Evolutionary conservation across 2,888 invertebrate species (phyloP).

Genomic region (Augochlorella aurata): DNA sequence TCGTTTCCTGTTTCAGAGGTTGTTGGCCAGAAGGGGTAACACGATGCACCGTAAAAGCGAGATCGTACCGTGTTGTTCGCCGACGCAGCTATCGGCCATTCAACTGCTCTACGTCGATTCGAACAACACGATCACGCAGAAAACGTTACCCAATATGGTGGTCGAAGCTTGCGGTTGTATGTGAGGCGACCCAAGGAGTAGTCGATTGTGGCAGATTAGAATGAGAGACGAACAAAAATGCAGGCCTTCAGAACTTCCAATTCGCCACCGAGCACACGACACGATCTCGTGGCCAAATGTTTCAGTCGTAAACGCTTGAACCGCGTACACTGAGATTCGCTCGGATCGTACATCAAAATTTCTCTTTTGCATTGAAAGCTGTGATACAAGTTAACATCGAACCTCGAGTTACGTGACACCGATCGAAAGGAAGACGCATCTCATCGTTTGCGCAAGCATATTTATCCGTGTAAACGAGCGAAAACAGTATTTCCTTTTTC

Average conservation of each 20-base stretch:
- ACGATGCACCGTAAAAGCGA: slow-evolving; percentile 82
- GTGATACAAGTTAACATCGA: background rate
- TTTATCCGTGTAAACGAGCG: slow-evolving; percentile 15
- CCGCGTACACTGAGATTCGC: background rate
- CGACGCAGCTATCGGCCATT: slow-evolving; percentile 90
- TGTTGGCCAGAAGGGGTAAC: slow-evolving; percentile 85
- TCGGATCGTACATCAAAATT: background rate
- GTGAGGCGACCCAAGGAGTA: slow-evolving; percentile 80
- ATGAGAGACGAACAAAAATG: no score
- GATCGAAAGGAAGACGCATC: slow-evolving; percentile 15
- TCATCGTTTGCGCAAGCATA: slow-evolving; percentile 17
- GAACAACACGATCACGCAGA: slow-evolving; percentile 90
- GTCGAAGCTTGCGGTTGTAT: slow-evolving; percentile 96
- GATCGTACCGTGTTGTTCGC: slow-evolving; percentile 93
- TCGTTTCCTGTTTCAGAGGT: slow-evolving; percentile 84
- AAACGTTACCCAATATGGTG: slow-evolving; percentile 93
- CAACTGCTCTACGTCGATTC: slow-evolving; percentile 91
- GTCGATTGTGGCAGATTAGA: background rate
- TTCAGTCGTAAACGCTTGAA: background rate
- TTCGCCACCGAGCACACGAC: no score
- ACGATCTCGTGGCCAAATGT: background rate
- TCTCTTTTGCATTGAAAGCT: background rate
- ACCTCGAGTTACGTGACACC: slow-evolving; percentile 2
- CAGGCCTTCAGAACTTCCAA: no score
- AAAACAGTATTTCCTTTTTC: slow-evolving; percentile 48